These are phyloP conservation scores for Oryzias woworae DNA, from an alignment of 2,113 vertebrate species.

Conservation along the genomic window DNA sequence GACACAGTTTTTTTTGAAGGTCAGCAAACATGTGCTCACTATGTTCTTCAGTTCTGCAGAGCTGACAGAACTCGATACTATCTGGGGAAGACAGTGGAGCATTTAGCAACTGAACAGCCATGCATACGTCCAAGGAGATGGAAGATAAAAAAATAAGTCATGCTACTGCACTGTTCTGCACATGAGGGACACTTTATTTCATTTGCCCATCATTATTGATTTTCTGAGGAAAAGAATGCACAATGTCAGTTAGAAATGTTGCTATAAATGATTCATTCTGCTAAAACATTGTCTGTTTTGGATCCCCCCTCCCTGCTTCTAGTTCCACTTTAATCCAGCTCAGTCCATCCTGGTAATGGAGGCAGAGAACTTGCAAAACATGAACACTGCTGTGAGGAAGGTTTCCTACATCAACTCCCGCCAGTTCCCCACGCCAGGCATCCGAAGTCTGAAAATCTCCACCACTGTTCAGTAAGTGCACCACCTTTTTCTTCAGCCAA, in stretches of 20 bases:
- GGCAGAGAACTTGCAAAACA: constrained; percentile 91
- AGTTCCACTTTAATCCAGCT: constrained; percentile 98
- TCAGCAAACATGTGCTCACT: no score
- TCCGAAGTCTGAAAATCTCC: constrained; percentile 86
- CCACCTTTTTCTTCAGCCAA: background rate
- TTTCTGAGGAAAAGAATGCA: no score
- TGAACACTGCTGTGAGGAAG: constrained; percentile 88
- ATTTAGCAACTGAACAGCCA: constrained; percentile 4
- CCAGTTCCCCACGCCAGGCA: constrained; percentile 90
- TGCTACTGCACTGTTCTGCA: background rate
- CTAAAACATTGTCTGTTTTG: background rate
- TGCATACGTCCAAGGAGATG: background rate
- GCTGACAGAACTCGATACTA: background rate
- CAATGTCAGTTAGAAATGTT: no score
- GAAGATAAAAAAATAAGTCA: background rate
- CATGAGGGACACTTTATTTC: no score
- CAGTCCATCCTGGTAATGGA: constrained; percentile 96
- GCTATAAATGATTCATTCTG: background rate
- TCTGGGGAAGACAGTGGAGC: constrained; percentile 3
- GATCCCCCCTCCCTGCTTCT: constrained; percentile 8
- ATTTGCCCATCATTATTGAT: no score
- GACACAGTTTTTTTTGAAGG: no score
- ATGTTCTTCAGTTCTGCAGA: no score
- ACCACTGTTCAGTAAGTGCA: constrained; percentile 91
- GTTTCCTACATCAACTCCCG: constrained; percentile 98